Conservation (phyloP, 2,797 vertebrate genomes). For the Chromobotia macracanthus region DNA sequence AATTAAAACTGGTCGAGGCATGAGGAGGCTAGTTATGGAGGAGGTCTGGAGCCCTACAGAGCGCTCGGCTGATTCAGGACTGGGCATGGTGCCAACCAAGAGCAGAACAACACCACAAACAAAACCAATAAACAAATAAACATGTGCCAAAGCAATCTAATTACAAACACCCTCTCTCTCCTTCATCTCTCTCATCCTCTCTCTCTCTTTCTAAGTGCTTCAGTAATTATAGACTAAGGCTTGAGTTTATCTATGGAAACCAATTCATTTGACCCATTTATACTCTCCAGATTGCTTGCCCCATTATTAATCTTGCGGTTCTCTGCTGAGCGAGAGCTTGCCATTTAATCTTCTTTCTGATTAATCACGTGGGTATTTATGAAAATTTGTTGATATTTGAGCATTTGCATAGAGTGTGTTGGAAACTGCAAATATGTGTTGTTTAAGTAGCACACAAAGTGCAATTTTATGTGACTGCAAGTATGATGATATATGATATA, state of each 20-base stretch:
- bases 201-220: constrained; percentile 58
- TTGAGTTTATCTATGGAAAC: constrained; percentile 59
- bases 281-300: constrained; percentile 54
- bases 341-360: constrained; percentile 53
- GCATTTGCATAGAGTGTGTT: constrained; percentile 21
- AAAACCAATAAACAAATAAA: constrained; percentile 69
- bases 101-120: constrained; percentile 66
- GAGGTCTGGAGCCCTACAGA: constrained; percentile 46
- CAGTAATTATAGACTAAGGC: constrained; percentile 58
- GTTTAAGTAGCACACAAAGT: constrained; percentile 11
- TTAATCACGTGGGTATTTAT: constrained; percentile 59
- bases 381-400: constrained; percentile 33
- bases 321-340: constrained; percentile 48
- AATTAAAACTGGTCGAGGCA: constrained; percentile 76
- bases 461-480: background rate
- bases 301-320: constrained; percentile 53
- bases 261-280: constrained; percentile 63
- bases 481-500: background rate
- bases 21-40: constrained; percentile 64
- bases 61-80: constrained; percentile 63
- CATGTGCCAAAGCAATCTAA: constrained; percentile 68
- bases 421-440: constrained; percentile 19
- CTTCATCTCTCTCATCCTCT: constrained; percentile 30
- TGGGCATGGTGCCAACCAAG: constrained; percentile 69
- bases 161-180: constrained; percentile 55